A percentile compares a stretch with the other conserved stretches of the same genome.
phyloP scores from a whole-genome alignment of 2,797 vertebrate genomes.

The Heliangelus exortis region DNA sequence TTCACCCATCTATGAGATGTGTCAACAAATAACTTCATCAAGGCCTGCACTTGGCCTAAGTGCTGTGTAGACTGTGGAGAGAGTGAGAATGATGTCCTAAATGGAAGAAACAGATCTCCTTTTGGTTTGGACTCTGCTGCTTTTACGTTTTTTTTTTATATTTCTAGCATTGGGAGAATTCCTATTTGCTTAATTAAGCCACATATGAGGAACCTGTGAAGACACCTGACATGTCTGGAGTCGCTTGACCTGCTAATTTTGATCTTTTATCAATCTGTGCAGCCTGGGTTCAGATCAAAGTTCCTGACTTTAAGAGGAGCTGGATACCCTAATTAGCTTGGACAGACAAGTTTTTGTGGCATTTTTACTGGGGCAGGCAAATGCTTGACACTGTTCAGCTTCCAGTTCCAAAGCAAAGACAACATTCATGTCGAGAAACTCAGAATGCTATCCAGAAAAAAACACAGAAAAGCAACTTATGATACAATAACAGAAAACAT shows the following conservation, averaged over 20 bases:
- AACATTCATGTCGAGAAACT: not conserved
- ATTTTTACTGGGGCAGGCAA: not conserved
- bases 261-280: not conserved
- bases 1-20: not conserved
- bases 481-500: not conserved
- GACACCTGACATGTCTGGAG: not conserved
- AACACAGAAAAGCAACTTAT: not conserved
- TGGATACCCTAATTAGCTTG: not conserved
- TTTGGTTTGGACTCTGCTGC: not conserved
- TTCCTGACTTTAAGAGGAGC: not conserved
- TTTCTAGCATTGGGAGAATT: not conserved
- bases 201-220: not conserved
- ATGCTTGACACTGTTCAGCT: not conserved
- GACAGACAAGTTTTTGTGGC: not conserved
- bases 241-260: conserved; percentile 20
- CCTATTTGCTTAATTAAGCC: conserved; percentile 40
- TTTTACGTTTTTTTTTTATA: not conserved
- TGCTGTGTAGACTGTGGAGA: not conserved
- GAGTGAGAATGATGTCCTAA: not conserved
- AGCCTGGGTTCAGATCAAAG: not conserved
- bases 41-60: not conserved
- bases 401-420: not conserved
- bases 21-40: not conserved
- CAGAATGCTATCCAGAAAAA: not conserved
- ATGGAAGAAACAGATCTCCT: not conserved